Percentiles rank a stretch among this genome's conserved stretches.
Conservation (phyloP, 2,113 vertebrate species). For the Cisticola juncidis region DNA sequence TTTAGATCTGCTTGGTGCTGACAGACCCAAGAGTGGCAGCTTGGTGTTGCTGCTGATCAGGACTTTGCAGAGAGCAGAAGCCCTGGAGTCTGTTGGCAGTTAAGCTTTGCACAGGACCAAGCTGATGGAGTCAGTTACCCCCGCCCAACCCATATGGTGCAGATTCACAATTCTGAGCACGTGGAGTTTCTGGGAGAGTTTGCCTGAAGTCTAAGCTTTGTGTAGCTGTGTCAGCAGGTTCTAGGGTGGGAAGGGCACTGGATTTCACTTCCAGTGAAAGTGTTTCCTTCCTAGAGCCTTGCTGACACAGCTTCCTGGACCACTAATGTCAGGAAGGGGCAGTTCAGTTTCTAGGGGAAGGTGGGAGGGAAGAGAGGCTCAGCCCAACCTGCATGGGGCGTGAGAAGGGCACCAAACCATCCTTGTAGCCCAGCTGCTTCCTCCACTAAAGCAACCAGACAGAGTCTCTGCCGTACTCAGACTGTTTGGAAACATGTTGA, state of each 20-base stretch:
- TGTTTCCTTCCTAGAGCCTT: background rate
- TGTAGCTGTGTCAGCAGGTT: background rate
- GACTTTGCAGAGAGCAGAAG: background rate
- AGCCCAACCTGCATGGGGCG: background rate
- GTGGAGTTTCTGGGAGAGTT: background rate
- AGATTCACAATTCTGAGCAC: background rate
- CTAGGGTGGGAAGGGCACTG: background rate
- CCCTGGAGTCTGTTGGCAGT: background rate
- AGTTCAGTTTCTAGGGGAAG: background rate
- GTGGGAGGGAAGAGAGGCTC: background rate
- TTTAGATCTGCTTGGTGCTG: slow-evolving; percentile 8
- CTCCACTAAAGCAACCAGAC: slow-evolving; percentile 56
- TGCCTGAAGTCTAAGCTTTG: background rate
- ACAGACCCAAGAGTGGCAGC: slow-evolving; percentile 36
- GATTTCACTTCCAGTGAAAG: background rate
- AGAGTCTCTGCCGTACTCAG: slow-evolving; percentile 61
- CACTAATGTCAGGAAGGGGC: background rate
- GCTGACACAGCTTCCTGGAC: background rate
- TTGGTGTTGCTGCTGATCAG: background rate
- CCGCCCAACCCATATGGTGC: background rate
- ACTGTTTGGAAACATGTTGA: slow-evolving; percentile 67
- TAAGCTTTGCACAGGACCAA: background rate
- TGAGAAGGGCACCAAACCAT: slow-evolving; percentile 47
- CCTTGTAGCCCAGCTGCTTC: slow-evolving; percentile 60
- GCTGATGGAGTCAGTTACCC: background rate